These are phyloP conservation scores for Myripristis jacobus DNA, from an alignment of 2,797 vertebrate genomes.

Conservation along the genomic window DNA sequence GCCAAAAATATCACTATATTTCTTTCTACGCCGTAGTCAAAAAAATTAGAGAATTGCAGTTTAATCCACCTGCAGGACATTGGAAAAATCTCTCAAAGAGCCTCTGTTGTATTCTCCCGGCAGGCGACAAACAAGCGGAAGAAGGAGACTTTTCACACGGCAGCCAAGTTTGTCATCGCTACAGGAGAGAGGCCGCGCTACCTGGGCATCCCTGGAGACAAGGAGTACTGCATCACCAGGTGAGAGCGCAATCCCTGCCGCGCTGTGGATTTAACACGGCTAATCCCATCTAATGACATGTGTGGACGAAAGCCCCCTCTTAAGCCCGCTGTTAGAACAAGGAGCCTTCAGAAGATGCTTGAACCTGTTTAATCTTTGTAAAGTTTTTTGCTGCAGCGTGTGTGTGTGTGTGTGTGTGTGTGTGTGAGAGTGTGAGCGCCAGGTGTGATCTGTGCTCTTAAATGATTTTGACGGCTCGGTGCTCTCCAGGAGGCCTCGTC, in stretches of 20 bases:
- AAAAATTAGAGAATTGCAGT: too few relatives aligned
- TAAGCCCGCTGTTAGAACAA: not conserved
- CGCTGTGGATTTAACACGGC: not conserved
- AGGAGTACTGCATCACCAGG: conserved; percentile 97
- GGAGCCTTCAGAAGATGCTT: not conserved
- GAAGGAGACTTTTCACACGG: conserved; percentile 91
- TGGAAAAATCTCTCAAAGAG: not conserved
- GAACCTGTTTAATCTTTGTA: not conserved
- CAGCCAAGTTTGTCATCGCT: conserved; percentile 90
- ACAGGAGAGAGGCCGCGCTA: conserved; percentile 95
- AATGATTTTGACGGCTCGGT: not conserved
- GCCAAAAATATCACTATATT: too few relatives aligned
- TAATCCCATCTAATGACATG: not conserved
- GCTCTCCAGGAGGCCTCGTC: conserved; percentile 15
- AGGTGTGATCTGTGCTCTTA: conserved; percentile 6
- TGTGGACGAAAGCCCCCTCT: not conserved
- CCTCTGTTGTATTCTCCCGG: conserved; percentile 27
- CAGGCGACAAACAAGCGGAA: conserved; percentile 92
- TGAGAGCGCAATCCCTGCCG: conserved; percentile 59
- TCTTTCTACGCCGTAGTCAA: too few relatives aligned
- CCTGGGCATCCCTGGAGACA: conserved; percentile 91
- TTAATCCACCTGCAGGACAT: too few relatives aligned
- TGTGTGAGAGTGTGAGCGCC: too few relatives aligned
- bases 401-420: too few relatives aligned
- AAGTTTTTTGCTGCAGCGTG: not conserved